Conservation (phyloP, 2,888 invertebrate species). For the Cryptus armator region DNA sequence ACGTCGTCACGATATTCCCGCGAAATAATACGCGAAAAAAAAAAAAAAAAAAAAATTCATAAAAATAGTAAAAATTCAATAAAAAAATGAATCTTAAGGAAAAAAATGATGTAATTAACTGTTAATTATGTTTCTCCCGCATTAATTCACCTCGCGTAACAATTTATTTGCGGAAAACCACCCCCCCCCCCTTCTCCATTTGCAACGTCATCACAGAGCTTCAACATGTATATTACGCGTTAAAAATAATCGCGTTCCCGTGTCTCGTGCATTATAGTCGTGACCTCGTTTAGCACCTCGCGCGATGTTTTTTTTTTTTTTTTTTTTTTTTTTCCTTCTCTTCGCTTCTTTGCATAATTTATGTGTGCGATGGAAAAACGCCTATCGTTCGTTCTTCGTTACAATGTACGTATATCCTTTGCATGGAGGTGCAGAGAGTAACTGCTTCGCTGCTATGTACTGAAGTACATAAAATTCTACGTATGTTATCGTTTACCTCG, state of each 20-base stretch:
- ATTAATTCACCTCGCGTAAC: neutral
- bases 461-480: neutral
- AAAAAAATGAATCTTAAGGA: no score
- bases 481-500: constrained; percentile 30
- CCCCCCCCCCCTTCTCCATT: neutral
- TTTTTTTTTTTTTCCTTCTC: constrained; percentile 10
- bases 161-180: constrained; percentile 27
- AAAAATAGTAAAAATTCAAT: no score
- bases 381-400: neutral
- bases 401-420: neutral
- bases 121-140: constrained; percentile 15
- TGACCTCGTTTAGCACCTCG: constrained; percentile 48
- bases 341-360: constrained; percentile 30
- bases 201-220: neutral
- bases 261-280: constrained; percentile 55
- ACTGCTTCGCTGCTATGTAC: neutral
- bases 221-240: constrained; percentile 19
- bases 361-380: neutral
- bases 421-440: neutral
- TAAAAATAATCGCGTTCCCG: constrained; percentile 56
- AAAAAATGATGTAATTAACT: constrained; percentile 4
- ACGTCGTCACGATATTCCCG: neutral
- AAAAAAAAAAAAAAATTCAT: no score
- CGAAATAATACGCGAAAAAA: no score
- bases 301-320: constrained; percentile 27